Percentiles rank a stretch among this genome's conserved stretches.
Conservation (phyloP, 2,113 vertebrate genomes). For the Bucco capensis region DNA sequence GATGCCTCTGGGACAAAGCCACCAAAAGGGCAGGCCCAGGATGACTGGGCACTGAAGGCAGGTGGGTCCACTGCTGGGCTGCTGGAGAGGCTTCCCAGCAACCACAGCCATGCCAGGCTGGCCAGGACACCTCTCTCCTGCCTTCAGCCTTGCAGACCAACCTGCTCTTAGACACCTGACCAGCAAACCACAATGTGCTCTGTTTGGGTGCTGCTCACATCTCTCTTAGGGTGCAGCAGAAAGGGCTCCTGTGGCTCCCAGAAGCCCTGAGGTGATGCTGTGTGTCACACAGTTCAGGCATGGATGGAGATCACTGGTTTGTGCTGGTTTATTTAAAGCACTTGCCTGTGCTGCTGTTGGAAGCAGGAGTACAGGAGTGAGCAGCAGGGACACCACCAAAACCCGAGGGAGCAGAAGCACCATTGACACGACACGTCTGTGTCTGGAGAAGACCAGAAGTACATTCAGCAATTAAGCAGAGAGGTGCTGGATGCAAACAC, state of each 20-base stretch:
- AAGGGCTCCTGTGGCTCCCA: not conserved
- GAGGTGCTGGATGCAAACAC: not conserved
- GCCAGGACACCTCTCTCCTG: not conserved
- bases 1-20: not conserved
- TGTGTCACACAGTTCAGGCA: rapidly evolving
- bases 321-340: not conserved
- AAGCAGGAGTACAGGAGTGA: not conserved
- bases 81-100: not conserved
- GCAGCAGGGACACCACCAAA: not conserved
- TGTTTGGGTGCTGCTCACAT: not conserved
- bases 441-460: not conserved
- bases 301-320: no score
- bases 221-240: not conserved
- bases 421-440: rapidly evolving
- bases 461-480: not conserved
- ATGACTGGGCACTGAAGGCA: not conserved
- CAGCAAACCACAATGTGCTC: no score
- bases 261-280: not conserved
- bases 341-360: not conserved
- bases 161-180: not conserved
- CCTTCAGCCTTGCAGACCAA: not conserved
- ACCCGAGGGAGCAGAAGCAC: not conserved
- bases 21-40: not conserved
- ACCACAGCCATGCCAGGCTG: not conserved
- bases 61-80: not conserved